These are phyloP conservation scores for Sus scrofa DNA, from an alignment of 2,113 vertebrate genomes.

Conservation along the genomic window DNA sequence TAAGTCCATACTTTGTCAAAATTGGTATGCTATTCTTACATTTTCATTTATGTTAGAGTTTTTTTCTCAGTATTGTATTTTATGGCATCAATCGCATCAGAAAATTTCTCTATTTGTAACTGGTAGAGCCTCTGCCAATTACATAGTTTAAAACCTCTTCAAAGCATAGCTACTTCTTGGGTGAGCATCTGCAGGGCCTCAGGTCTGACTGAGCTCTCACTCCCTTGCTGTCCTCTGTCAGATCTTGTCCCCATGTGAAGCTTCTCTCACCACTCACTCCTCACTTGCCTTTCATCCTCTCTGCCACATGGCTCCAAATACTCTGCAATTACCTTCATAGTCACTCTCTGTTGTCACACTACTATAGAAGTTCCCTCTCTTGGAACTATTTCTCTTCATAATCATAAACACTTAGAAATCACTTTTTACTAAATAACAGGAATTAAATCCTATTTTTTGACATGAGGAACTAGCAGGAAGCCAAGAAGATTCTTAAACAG, in stretches of 20 bases:
- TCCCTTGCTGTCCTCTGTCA: not conserved
- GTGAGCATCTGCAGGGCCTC: too few relatives aligned
- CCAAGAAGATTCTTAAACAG: too few relatives aligned
- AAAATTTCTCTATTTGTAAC: too few relatives aligned
- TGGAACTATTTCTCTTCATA: not conserved
- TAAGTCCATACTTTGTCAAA: too few relatives aligned
- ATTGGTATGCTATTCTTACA: too few relatives aligned
- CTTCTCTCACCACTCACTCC: not conserved
- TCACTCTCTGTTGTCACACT: not conserved
- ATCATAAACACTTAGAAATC: not conserved
- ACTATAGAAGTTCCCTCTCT: not conserved
- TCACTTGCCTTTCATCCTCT: accelerated
- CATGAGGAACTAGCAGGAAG: too few relatives aligned
- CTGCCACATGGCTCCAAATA: too few relatives aligned
- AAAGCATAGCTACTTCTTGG: not conserved
- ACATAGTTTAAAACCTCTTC: not conserved
- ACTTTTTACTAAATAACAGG: not conserved
- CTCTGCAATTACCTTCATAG: not conserved
- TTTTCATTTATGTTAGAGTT: too few relatives aligned
- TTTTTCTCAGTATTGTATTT: too few relatives aligned
- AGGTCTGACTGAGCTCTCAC: not conserved
- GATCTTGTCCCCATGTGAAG: not conserved
- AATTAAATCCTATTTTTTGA: too few relatives aligned
- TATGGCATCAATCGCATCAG: too few relatives aligned
- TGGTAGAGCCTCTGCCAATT: too few relatives aligned